Percentiles rank a stretch among this genome's conserved stretches.
Evolutionary conservation across 2,113 vertebrate genomes (phyloP).

Genomic region (Tricholaema leucomelas): DNA sequence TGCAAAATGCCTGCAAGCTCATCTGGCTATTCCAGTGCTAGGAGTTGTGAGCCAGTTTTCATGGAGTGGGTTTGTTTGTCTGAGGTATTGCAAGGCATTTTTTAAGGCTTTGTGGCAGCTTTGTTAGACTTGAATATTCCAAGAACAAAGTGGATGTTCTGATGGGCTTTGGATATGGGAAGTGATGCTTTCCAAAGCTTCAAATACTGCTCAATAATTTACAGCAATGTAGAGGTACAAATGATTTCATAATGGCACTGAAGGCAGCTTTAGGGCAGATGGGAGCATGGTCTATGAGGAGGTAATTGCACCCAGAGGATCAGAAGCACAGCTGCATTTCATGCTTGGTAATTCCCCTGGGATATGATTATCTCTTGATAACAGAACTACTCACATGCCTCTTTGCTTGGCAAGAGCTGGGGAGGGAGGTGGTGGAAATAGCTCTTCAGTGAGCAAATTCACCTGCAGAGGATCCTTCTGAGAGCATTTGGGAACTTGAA

Average conservation of each 20-base stretch:
- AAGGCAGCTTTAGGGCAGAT: slow-evolving; percentile 18
- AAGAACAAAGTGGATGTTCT: not conserved
- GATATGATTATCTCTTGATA: slow-evolving; percentile 24
- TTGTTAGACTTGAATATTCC: not conserved
- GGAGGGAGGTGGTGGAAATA: not conserved
- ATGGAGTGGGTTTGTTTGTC: not conserved
- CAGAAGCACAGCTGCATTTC: slow-evolving; percentile 43
- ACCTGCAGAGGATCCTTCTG: not conserved
- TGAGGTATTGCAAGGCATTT: not conserved
- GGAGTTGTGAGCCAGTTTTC: not conserved
- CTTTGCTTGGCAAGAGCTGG: not conserved
- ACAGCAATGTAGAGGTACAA: not conserved
- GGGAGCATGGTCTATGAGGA: not conserved
- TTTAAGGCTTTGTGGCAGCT: not conserved
- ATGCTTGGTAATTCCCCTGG: not conserved
- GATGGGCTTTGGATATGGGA: not conserved
- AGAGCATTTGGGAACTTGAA: not conserved
- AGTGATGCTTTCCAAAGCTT: not conserved
- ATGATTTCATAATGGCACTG: not conserved
- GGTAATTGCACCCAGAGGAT: slow-evolving; percentile 18
- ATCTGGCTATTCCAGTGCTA: not conserved
- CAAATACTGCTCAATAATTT: slow-evolving; percentile 21
- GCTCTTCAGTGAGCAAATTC: not conserved
- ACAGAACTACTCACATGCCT: not conserved
- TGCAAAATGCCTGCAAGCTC: not conserved